phyloP scores from a whole-genome alignment of 2,113 vertebrate species.

The Eptesicus fuscus region DNA sequence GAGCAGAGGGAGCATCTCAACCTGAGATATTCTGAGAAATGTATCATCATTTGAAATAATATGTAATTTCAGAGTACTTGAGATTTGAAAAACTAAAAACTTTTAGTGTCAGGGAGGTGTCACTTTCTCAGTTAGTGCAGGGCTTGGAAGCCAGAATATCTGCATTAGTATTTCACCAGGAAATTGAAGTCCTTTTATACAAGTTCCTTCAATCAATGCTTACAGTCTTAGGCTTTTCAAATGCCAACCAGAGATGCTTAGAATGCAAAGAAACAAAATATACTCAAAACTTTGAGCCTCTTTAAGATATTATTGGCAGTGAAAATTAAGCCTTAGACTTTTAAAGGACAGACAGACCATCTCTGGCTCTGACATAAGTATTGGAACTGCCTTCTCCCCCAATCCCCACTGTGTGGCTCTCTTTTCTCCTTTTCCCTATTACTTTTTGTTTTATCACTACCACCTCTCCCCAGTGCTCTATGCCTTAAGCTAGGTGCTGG shows the following conservation, averaged over 20 bases:
- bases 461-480: background rate
- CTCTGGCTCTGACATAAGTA: background rate
- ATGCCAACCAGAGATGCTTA: constrained; percentile 3
- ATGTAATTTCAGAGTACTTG: constrained; percentile 44
- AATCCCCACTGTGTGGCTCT: background rate
- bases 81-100: constrained; percentile 41
- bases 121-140: background rate
- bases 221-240: constrained; percentile 19
- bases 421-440: background rate
- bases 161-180: constrained; percentile 17
- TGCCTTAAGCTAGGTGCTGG: background rate
- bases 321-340: constrained; percentile 23
- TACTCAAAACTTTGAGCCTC: background rate
- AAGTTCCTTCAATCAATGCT: constrained; percentile 24
- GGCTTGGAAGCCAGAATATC: background rate
- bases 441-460: background rate
- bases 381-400: background rate
- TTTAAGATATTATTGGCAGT: background rate
- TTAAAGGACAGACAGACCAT: background rate
- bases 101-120: constrained; percentile 6
- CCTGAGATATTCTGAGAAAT: constrained; percentile 11
- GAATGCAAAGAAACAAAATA: constrained; percentile 29
- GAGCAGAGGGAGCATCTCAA: background rate
- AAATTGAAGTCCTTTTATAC: constrained; percentile 29
- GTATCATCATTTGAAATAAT: constrained; percentile 32